Evolutionary conservation across 2,113 vertebrate species (phyloP), one percentile per base, ranked within the genome.

Genomic region (Ceratotherium simum): DNA sequence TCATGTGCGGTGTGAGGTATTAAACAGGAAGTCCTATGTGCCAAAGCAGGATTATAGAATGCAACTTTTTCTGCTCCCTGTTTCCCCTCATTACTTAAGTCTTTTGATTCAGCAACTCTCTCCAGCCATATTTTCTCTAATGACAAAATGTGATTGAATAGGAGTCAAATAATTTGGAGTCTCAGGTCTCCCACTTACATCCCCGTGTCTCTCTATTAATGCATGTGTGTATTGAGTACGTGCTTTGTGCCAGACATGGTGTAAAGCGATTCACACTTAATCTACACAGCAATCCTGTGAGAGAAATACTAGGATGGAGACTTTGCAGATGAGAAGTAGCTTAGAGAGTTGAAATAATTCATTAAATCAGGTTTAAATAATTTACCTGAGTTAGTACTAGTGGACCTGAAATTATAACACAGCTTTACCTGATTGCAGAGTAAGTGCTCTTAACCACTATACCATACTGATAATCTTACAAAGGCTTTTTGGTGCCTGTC

Each of bases 41-140:
- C 48, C 65, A 60, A 89, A 79, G 31, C 14, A 58, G 78, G 42
- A 83, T 91, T 62, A 51, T 65, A 48, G 83, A 85, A 72, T 33
- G 90, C 16, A 67, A 3, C 56, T n/a, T 70, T 58, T 42, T 33
- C 79, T 90, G 33, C 8, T 69, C 36, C 65, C 29, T 79, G 27
- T 70, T n/a, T n/a, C 16, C 31, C 54, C 39, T 46, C 3, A 48
- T 72, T 16, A 12, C 7, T 51, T 56, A 31, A 10, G 6, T 11
- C 46, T 96, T 75, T 91, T 56, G 46, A 95, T 90, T 76, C 86
- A 67, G 82, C 62, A 33, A 8, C 12, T 67, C 58, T 96, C 72
- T 64, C 33, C 25, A 29, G 20, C 29, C 31, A 3, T 56, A 42
- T 56, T 72, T 51, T 64, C 73, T 97, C 70, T 58, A 88, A 90